Evolutionary conservation across 2,797 vertebrate species (phyloP).

Genomic region (Morelia viridis): DNA sequence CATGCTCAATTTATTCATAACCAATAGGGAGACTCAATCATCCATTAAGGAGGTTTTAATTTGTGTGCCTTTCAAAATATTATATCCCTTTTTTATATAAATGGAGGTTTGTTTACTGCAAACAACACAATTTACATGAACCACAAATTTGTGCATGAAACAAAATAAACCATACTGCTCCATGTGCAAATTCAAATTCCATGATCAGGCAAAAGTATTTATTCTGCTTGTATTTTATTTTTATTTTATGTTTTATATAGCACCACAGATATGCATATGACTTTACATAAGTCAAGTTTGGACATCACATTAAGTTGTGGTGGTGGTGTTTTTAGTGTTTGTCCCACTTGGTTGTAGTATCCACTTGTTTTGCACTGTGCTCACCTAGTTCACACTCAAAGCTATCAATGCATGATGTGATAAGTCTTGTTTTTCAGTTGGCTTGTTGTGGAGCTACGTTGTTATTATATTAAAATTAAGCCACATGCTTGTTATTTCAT

Average conservation of each 20-base stretch:
- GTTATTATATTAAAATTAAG: background rate
- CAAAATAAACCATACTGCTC: background rate
- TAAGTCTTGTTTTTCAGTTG: background rate
- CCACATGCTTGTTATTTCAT: background rate
- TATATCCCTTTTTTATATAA: background rate
- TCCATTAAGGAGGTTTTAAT: background rate
- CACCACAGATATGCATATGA: background rate
- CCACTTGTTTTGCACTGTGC: too few species aligned
- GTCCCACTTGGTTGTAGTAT: too few species aligned
- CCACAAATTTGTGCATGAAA: background rate
- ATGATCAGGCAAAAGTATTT: background rate
- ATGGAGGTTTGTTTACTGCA: background rate
- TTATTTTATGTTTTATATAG: background rate
- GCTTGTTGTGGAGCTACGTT: background rate
- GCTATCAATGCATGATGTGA: background rate
- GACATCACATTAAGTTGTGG: too few species aligned
- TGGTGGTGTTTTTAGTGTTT: too few species aligned
- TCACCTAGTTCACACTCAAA: too few species aligned
- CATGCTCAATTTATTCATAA: background rate
- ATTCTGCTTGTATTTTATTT: background rate
- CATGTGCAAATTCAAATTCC: background rate
- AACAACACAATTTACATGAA: background rate
- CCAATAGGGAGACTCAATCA: background rate
- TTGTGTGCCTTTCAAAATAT: background rate
- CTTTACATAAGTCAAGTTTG: background rate